Evolutionary conservation across 2,888 invertebrate species (phyloP), one percentile per base, ranked within the genome.

Genomic region (Caenorhabditis sp.): DNA sequence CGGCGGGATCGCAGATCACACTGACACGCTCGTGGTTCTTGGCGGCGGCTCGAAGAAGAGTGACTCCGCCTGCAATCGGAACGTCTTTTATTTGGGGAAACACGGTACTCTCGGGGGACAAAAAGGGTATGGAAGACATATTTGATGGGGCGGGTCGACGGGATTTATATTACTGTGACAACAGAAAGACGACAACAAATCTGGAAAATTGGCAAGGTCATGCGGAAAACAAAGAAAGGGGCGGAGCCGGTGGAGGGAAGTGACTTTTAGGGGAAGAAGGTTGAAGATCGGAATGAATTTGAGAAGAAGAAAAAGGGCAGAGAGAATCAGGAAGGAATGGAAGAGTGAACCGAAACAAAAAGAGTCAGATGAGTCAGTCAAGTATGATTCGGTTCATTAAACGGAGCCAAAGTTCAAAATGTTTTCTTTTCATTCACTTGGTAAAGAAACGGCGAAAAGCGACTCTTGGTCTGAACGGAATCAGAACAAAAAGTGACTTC

Each of bases 21-120:
- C 97, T 96, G 8, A 99, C 98, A 90, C 98, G 94, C 55, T 95
- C 94, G 92, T 98, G 97, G 93, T 98, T 98, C 93, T 99, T 98
- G 2, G 98, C 98, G 11, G 98, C 98, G 1, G 98, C 98, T 88
- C 98, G 93, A 22, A 98, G 93, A 24, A 98, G 93, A 2, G 98
- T 97, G 0, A 98, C 98, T 22, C 98, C 98, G 85, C 86, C 84
- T 84, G 82, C 22, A 81, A 85, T 22, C 22, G 24, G 47, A 47
- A 47, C 47, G 47, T 3, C 26, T 40, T 44, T 61, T 61, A 47
- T 40, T 22, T 32, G 44, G 11, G 35, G 22, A 6, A 13, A 18
- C 18, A 58, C 51, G 51, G 13, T 53, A 53, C 67, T 83, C 35
- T 84, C 80, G 47, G 70, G 65, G 69, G 50, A 26, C 26, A 53